Evolutionary conservation across 2,797 vertebrate genomes (phyloP), one percentile per base, ranked within the genome.

Genomic region (Buphagus erythrorhynchus): DNA sequence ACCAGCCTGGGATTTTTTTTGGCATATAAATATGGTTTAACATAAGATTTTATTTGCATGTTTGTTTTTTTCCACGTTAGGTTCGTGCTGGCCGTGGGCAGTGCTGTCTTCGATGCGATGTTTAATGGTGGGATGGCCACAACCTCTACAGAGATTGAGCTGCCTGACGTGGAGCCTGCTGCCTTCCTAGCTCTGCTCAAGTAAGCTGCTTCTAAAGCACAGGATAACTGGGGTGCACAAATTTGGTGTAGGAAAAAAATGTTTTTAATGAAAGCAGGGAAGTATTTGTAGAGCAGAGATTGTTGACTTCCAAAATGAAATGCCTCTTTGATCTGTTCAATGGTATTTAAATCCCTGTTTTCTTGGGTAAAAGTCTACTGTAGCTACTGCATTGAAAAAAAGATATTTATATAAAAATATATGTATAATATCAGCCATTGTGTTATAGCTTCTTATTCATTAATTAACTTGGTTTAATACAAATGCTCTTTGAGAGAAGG

Each of bases 111-210:
- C 42, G 99, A 99, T 87, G 99, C 99, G 5, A 99, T 99, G 99
- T 99, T 99, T 92, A 99, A 99, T 45, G 99, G 99, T 4, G 99
- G 99, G 22, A 99, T 99, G 99, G 99, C 99, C 89, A 99, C 99
- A 57, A 99, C 99, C 2, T 99, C 99, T 12, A 99, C 99, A 0
- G 99, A 99, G 97, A 99, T 99, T 7, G 99, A 99, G 96, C 98
- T 99, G 82, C 99, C 99, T 2, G 99, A 99, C 10, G 99, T 99
- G 94, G 99, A 99, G 80, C 98, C 99, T 2, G 99, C 99, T 19
- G 99, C 99, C 40, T 99, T 99, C 97, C 98, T 99, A 40, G 99
- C 99, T 2, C 97, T 99, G 93, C 98, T 99, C 13, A 99, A 99
- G 99, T 99, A 98, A 99, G 98, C 75, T 26, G 5, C 73, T 80